Conservation (phyloP, 2,797 vertebrate genomes). For the Pitangus sulphuratus region DNA sequence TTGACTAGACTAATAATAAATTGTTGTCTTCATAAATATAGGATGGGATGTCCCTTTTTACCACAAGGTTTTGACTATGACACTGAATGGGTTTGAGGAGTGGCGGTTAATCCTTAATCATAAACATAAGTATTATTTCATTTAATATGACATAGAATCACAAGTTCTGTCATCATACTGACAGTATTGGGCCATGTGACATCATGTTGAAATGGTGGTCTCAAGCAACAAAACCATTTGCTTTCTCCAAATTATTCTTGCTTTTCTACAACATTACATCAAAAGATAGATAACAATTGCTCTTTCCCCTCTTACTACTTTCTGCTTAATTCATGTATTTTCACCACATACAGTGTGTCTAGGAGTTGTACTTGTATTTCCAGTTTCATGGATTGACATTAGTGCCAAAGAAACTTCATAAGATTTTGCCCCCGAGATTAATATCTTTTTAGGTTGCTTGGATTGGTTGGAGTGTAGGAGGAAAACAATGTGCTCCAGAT, state of each 20-base stretch:
- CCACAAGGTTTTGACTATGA: background rate
- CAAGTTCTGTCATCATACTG: fast-evolving
- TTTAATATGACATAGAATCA: background rate
- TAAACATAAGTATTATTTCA: background rate
- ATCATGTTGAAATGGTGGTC: background rate
- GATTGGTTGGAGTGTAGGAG: background rate
- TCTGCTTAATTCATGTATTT: background rate
- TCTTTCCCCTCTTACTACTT: background rate
- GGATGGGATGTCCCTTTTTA: background rate
- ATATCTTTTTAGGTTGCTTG: background rate
- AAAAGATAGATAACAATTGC: background rate
- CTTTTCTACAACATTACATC: background rate
- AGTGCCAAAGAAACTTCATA: background rate
- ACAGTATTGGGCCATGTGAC: background rate
- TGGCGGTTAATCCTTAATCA: background rate
- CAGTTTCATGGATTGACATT: background rate
- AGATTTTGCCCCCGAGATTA: background rate
- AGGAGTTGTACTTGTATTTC: background rate
- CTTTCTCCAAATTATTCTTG: background rate
- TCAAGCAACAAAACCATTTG: background rate
- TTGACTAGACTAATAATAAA: background rate
- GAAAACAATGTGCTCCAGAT: background rate
- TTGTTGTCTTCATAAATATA: background rate
- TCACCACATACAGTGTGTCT: background rate
- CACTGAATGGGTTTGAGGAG: background rate